Base-by-base conservation (phyloP, 2,113 vertebrate genomes). In the Calyptomena viridis region DNA sequence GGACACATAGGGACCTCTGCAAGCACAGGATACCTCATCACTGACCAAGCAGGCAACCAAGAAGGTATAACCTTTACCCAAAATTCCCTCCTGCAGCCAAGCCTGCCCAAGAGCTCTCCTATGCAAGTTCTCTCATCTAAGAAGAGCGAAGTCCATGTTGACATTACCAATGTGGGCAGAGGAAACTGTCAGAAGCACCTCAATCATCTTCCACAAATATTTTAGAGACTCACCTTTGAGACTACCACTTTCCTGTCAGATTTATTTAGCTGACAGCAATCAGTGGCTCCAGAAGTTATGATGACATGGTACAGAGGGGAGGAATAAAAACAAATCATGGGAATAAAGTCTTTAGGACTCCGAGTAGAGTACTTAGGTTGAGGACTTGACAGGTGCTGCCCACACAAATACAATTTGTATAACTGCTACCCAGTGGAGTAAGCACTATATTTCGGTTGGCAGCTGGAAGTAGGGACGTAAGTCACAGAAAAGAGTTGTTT, bases 361-460 rank as follows among this genome's bases (percentile, higher is more conserved):
- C 0, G 1, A 89, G 64, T 42, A 47, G 47, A 92, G 73, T 67
- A 60, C 69, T 89, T 71, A 35, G 11, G 67, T 47, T 93, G 74
- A 92, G 88, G 55, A 93, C 91, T 94, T 93, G 95, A 90, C 95
- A 97, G 89, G 86, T 81, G 76, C 96, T 97, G 95, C 96, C 93
- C 95, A 96, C 94, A 94, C 91, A 95, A 79, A 69, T 87, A 47
- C 93, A 66, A 90, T 93, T 93, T 95, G 90, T 91, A 69, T 87
- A 94, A 92, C 73, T 11, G 6, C 93, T 96, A 92, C 68, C 89
- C 93, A 93, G 88, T 58, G 69, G 80, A 92, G 88, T 75, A 93
- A 92, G 77, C 27, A 46, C 71, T 84, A 18, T 42, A 53, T 92
- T 89, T 94, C 63, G 66, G 60, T 8, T 77, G 84, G 81, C 92